Percentiles rank a stretch among this genome's conserved stretches.
phyloP scores from a whole-genome alignment of 2,113 vertebrate genomes.

The Dromaius novaehollandiae region DNA sequence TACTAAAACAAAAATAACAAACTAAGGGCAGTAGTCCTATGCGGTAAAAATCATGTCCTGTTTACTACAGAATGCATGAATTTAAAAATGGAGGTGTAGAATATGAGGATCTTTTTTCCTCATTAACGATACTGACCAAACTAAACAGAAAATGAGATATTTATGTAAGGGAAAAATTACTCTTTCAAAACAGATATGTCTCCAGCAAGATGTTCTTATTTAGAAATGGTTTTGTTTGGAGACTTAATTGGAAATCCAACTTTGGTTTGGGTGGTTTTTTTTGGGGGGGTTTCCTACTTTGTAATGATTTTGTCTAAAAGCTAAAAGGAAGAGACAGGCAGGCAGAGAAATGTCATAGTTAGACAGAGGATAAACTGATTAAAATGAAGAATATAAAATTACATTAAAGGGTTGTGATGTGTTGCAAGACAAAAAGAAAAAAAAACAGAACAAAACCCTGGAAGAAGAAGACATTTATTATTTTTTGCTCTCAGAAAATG shows the following conservation, averaged over 20 bases:
- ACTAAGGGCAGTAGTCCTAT: neutral
- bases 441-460: neutral
- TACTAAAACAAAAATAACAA: neutral
- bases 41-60: neutral
- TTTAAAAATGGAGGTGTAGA: neutral
- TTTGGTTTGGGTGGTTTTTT: neutral
- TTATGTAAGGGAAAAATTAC: neutral
- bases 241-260: neutral
- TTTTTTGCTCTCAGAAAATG: neutral
- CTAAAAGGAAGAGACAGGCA: neutral
- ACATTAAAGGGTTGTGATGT: conserved; percentile 11
- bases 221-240: neutral
- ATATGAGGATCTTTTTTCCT: neutral
- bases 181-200: conserved; percentile 21
- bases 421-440: neutral
- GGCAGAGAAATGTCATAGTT: conserved; percentile 14
- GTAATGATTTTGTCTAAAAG: conserved; percentile 42
- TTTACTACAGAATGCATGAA: neutral
- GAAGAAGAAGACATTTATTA: neutral
- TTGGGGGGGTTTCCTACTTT: neutral
- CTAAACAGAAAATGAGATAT: neutral
- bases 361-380: conserved; percentile 39
- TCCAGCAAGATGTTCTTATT: neutral
- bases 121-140: neutral
- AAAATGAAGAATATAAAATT: conserved; percentile 29